Evolutionary conservation across 2,888 invertebrate genomes (phyloP).

Genomic region (Sarcophaga caerulescens): DNA sequence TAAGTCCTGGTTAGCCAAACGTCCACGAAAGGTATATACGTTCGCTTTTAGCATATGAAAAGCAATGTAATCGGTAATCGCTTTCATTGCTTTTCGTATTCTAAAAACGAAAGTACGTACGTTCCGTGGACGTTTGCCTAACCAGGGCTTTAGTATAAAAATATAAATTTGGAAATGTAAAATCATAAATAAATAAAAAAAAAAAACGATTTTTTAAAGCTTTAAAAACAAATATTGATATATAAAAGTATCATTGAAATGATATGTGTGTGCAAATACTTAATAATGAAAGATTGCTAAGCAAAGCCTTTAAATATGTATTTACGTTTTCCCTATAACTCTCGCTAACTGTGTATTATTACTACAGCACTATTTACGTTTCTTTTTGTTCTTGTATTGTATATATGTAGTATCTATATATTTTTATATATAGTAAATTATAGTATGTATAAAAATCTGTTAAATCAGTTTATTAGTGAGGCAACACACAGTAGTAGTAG

Average conservation of each 20-base stretch:
- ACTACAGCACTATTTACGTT: constrained; percentile 31
- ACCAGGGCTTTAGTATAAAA: too few relatives aligned
- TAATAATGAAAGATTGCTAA: constrained; percentile 63
- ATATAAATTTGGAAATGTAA: constrained; percentile 9
- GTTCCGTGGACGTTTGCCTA: background rate
- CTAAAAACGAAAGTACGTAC: too few relatives aligned
- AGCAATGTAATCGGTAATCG: too few relatives aligned
- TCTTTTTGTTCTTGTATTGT: constrained; percentile 1
- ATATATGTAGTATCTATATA: constrained; percentile 15
- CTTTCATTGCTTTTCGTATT: too few relatives aligned
- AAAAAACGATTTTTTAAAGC: constrained; percentile 46
- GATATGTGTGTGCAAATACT: constrained; percentile 65
- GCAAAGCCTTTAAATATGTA: constrained; percentile 59
- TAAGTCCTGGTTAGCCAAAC: too few relatives aligned
- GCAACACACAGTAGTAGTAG: constrained; percentile 53
- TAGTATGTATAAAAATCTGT: constrained; percentile 29
- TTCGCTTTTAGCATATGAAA: too few relatives aligned
- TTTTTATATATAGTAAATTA: constrained; percentile 15
- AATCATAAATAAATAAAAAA: constrained; percentile 9
- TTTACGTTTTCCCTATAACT: constrained; percentile 50
- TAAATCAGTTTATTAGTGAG: constrained; percentile 38
- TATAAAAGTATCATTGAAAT: constrained; percentile 58
- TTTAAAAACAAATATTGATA: constrained; percentile 52
- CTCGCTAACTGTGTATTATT: constrained; percentile 19
- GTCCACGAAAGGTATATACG: too few relatives aligned